A percentile compares a stretch with the other conserved stretches of the same genome.
phyloP scores from a whole-genome alignment of 2,888 invertebrate species.

The Rapana venosa region DNA sequence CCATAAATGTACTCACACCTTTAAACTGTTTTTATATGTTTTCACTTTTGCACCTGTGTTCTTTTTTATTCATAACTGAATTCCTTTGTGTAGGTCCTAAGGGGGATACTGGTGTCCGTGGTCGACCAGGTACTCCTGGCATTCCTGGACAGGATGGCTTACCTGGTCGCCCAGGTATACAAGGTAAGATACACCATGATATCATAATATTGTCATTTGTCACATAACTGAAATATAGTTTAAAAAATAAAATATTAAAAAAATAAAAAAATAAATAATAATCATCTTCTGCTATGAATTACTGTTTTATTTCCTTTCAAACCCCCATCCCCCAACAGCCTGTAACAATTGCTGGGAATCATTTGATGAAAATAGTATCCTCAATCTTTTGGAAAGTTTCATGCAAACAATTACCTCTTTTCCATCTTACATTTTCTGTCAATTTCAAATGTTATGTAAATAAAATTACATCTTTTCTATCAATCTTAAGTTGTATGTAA shows the following conservation, averaged over 20 bases:
- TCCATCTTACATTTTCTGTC: neutral
- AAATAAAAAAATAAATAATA: no score
- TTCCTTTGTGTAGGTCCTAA: conserved; percentile 51
- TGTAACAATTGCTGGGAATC: neutral
- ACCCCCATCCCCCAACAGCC: no score
- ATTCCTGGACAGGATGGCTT: conserved; percentile 45
- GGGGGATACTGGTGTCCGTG: conserved; percentile 55
- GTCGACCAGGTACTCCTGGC: conserved; percentile 54
- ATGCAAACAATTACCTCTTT: neutral
- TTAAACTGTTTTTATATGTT: neutral
- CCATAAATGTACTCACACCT: no score
- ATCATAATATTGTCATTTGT: neutral
- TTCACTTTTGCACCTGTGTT: neutral
- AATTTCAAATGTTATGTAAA: neutral
- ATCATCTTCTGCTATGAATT: no score
- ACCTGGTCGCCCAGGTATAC: conserved; percentile 33
- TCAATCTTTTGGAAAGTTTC: neutral
- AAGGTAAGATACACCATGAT: conserved; percentile 16
- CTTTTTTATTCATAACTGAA: neutral
- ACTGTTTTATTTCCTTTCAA: no score
- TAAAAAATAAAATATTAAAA: no score
- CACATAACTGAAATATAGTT: no score
- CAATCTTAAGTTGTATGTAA: no score
- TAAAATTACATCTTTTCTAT: no score
- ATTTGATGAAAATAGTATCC: neutral